Base-by-base conservation (phyloP, 2,888 invertebrate genomes). In the Plagiodera versicolora region DNA sequence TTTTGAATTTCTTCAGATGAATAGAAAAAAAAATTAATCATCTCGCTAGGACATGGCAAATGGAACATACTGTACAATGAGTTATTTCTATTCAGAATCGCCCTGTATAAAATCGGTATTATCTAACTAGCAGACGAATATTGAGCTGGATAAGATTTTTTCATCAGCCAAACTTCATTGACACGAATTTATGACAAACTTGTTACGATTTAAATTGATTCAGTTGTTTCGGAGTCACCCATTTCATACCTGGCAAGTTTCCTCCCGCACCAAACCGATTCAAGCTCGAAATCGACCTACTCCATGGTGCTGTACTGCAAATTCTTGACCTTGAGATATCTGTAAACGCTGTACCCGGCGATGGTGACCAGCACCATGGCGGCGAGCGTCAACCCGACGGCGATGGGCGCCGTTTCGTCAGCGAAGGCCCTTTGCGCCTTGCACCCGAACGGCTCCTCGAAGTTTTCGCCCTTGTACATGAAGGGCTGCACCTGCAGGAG, bases 231-330 rank as follows among this genome's bases (percentile, higher is more conserved):
- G 6, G 24, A 24, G n/a, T 24, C 3, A 5, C 24, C 4, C 24
- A 24, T 5, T 24, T 6, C 24, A 24, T 24, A 24, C 3, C 24
- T 24, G 3, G 24, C 24, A 24, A 6, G 6, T 24, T 24, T 24
- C 6, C 6, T 24, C 24, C n/a, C n/a, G n/a, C 9, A 28, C 4
- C 9, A 4, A 44, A n/a, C 5, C 16, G 16, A 44, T 44, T 8
- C 44, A 14, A 5, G 16, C 16, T 45, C 17, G 11, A 32, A 45
- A 39, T 20, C 20, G 5, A 19, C 35, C 68, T 87, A 93, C 81
- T 94, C 92, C 94, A 95, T 94, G 10, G 92, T 92, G 75, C 93
- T 93, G 76, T 95, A 95, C 75, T 94, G 92, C 1, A 94, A 92
- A 79, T 94, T 94, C 82, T 94, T 94, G 50, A 94, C 87, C 79